Conservation (phyloP, 2,113 vertebrate genomes). For the Semnornis frantzii region DNA sequence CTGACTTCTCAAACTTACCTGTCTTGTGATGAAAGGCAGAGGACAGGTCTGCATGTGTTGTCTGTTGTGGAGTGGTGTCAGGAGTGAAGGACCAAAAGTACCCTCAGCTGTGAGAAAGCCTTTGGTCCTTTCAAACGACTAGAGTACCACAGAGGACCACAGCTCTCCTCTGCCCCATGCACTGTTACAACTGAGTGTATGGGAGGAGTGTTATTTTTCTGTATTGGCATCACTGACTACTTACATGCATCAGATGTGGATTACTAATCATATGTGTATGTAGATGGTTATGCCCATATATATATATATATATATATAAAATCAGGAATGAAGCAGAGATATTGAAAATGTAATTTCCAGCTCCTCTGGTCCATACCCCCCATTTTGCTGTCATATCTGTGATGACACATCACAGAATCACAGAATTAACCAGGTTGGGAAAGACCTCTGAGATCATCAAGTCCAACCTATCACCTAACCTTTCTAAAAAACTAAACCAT, state of each 20-base stretch:
- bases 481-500: no score
- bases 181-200: background rate
- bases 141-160: background rate
- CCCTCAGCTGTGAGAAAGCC: background rate
- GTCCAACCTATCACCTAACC: no score
- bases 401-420: background rate
- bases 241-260: background rate
- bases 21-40: no score
- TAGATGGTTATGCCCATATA: background rate
- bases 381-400: background rate
- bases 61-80: background rate
- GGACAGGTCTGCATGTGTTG: background rate
- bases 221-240: background rate
- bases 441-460: no score
- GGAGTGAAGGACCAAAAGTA: background rate
- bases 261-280: background rate
- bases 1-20: no score
- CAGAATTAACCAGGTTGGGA: no score
- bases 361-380: background rate
- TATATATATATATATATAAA: background rate
- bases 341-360: background rate
- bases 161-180: fast-evolving
- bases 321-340: background rate
- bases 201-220: background rate
- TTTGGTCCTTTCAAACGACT: background rate